Evolutionary conservation across 2,113 vertebrate species (phyloP).

Genomic region (Atherinomorus stipes): DNA sequence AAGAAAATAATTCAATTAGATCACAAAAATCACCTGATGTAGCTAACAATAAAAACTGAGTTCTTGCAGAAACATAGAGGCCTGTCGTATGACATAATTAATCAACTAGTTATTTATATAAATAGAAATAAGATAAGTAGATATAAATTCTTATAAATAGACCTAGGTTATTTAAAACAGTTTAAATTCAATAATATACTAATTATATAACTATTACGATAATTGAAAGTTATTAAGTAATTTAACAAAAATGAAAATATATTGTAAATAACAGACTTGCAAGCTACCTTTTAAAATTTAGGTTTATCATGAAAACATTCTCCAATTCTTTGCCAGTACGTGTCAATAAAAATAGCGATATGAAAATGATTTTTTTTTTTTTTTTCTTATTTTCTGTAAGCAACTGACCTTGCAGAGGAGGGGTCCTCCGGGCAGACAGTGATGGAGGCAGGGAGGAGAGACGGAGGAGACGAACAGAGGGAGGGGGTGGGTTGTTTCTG

Average conservation of each 20-base stretch:
- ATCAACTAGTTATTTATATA: background rate
- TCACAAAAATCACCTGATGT: background rate
- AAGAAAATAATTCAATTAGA: background rate
- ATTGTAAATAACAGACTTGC: no score
- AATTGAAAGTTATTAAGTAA: no score
- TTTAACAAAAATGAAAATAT: no score
- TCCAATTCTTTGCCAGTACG: no score
- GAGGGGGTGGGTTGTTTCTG: slow-evolving; percentile 71
- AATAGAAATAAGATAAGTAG: background rate
- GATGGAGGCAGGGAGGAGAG: slow-evolving; percentile 47
- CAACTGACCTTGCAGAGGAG: slow-evolving; percentile 66
- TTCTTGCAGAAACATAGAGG: background rate
- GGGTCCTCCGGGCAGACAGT: slow-evolving; percentile 56
- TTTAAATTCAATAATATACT: no score
- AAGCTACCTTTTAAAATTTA: no score
- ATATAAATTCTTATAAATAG: background rate
- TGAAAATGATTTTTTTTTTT: background rate
- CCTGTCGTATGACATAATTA: background rate
- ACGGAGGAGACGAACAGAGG: slow-evolving; percentile 6
- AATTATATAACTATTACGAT: no score
- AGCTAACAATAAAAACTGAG: background rate
- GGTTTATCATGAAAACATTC: no score
- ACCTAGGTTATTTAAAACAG: no score
- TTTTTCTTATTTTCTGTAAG: background rate
- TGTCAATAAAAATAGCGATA: background rate